Base-by-base conservation (phyloP, 2,113 vertebrate species). In the Neopipo cinnamomea region DNA sequence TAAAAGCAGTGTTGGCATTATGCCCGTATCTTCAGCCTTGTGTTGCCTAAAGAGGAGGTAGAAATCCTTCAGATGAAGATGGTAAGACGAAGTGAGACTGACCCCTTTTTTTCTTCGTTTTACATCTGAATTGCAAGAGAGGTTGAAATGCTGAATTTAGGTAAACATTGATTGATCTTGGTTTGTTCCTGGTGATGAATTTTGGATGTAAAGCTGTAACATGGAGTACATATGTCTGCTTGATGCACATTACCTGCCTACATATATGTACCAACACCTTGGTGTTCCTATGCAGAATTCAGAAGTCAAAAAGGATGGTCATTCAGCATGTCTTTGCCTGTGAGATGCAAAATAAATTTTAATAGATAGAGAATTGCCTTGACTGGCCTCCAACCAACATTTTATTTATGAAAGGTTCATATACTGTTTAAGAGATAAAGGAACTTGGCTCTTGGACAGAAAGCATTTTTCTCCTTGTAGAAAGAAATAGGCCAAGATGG, bases 1-100 rank as follows among this genome's bases (percentile, higher is more conserved):
- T 94, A 96, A 96, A 96, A 96, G 95, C 75, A 87, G 62, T 94
- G 33, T 71, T 96, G 95, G 96, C 83, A 20, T 94, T 72, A 17
- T 62, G 89, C 92, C 90, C 50, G 0, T 20, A 12, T 91, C 46
- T 88, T 91, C 59, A 68, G 80, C 72, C 58, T 84, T 46, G 31
- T 15, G 19, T 89, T 94, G 76, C 41, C 49, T 94, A 8, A 66
- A 80, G 80, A 91, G 74, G 37, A 75, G 28, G 59, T 82, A 59
- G 63, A 76, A 95, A 88, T 90, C 59, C 39, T 84, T 94, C 71
- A 62, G 55, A 39, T 39, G 49, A 47, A 85, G 68, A 65, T 93
- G 59, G 59, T 85, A 65, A 71, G 88, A 35, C 76, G 72, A 81
- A 84, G 39, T 89, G 81, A 87, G 53, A 70, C 16, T 42, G 49